phyloP scores from a whole-genome alignment of 2,888 invertebrate species.

The Phaonia tiefii region DNA sequence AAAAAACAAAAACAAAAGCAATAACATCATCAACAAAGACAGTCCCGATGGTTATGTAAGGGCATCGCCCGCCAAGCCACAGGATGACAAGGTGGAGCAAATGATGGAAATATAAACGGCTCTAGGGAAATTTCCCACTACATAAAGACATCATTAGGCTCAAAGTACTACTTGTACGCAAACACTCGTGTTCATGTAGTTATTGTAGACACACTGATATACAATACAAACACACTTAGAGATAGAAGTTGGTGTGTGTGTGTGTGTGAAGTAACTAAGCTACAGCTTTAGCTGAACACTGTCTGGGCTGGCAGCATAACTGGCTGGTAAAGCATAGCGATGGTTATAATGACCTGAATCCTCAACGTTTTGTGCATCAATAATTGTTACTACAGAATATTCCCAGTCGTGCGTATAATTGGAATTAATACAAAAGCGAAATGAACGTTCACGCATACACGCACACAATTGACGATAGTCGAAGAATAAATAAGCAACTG shows the following conservation, averaged over 20 bases:
- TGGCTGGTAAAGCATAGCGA: slow-evolving; percentile 3
- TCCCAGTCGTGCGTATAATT: slow-evolving; percentile 78
- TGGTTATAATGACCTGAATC: slow-evolving; percentile 31
- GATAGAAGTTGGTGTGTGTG: background rate
- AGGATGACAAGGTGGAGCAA: background rate
- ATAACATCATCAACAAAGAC: background rate
- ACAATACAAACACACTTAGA: background rate
- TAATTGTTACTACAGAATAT: slow-evolving; percentile 69
- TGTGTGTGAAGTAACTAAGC: too few relatives aligned
- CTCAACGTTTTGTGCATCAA: slow-evolving; percentile 54
- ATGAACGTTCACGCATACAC: slow-evolving; percentile 45
- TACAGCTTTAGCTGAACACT: background rate
- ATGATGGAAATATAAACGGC: slow-evolving; percentile 27
- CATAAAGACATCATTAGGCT: slow-evolving; percentile 51
- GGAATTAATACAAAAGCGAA: slow-evolving; percentile 77
- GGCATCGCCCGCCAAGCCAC: too few relatives aligned
- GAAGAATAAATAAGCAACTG: background rate
- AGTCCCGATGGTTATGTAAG: background rate
- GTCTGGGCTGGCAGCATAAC: background rate
- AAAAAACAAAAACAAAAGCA: slow-evolving; percentile 7
- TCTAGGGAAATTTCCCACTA: slow-evolving; percentile 47
- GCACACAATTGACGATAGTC: too few relatives aligned
- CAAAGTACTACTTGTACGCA: slow-evolving; percentile 20
- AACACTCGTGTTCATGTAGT: background rate
- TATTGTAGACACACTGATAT: background rate